Base-by-base conservation (phyloP, 2,113 vertebrate species). In the Oncorhynchus clarkii region DNA sequence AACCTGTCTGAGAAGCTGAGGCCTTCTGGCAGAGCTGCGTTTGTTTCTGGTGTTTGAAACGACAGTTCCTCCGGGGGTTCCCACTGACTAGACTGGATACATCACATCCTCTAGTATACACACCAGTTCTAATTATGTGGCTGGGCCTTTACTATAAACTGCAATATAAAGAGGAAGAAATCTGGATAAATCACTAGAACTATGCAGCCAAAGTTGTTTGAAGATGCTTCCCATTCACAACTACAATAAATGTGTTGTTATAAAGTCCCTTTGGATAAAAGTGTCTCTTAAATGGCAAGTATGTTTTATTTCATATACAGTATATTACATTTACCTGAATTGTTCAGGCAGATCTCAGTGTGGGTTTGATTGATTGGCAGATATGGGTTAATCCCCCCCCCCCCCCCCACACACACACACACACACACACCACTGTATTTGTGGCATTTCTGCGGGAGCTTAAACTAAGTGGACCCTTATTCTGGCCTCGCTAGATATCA, bases 41-140 rank as follows among this genome's bases (percentile, higher is more conserved):
- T 71, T 51, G 39, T 49, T 26, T 20, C 16, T n/a, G 66, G 16
- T 67, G 4, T 31, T 39, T 49, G 0, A 12, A 74, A 26, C 73
- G 16, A 22, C 59, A 62, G 59, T 22, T n/a, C 18, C 67, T 51
- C 72, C 68, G 16, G 16, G n/a, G 74, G 73, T 83, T 81, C 16
- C 48, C 68, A 67, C 74, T 81, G 75, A 76, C 71, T 67, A 26
- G 84, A 83, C 80, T 73, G 59, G 72, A 80, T 82, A 54, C 20
- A 45, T 45, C 39, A 80, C 82, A 80, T 82, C 60, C 39, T 75
- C 49, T 57, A 73, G 51, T 54, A 54, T 48, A 54, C 24, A 24
- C 74, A 54, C 13, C 73, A 76, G 80, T 78, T 82, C 68, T 88
- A 87, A 90, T 90, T 89, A 89, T 74, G 80, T 82, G 80, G 80